Evolutionary conservation across 1,140 invertebrate genomes (phyloP).

Genomic region (Harpegnathos saltator): DNA sequence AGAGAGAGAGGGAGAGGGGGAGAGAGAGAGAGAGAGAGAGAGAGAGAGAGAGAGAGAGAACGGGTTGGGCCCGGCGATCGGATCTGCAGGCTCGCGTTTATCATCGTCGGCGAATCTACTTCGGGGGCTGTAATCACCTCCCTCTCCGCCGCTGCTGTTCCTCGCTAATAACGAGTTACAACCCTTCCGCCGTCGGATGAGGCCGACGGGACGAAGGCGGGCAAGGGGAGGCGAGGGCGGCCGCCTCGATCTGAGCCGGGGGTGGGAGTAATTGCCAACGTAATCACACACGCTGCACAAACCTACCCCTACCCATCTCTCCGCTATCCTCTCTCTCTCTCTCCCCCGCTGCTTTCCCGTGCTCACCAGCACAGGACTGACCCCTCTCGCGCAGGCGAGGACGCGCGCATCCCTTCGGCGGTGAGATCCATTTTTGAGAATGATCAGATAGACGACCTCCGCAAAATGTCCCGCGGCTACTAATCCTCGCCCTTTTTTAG

Average conservation of each 20-base stretch:
- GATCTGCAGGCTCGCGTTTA: slow-evolving; percentile 78
- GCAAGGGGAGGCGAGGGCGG: slow-evolving; percentile 45
- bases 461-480: slow-evolving; percentile 69
- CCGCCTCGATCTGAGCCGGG: slow-evolving; percentile 54
- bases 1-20: slow-evolving; percentile 33
- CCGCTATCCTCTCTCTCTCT: slow-evolving; percentile 23
- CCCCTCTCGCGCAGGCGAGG: slow-evolving; percentile 59
- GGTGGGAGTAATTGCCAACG: slow-evolving; percentile 84
- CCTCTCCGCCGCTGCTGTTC: slow-evolving; percentile 67
- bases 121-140: slow-evolving; percentile 81
- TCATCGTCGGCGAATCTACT: slow-evolving; percentile 81
- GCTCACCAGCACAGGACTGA: slow-evolving; percentile 52
- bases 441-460: slow-evolving; percentile 75
- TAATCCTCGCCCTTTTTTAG: slow-evolving; percentile 35
- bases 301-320: slow-evolving; percentile 66
- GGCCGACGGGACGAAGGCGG: slow-evolving; percentile 53
- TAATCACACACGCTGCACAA: slow-evolving; percentile 83
- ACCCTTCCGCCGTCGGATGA: slow-evolving; percentile 76
- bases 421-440: slow-evolving; percentile 74
- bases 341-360: slow-evolving; percentile 20
- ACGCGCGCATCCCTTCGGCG: slow-evolving; percentile 63
- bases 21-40: neutral
- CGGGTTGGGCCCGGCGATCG: slow-evolving; percentile 67
- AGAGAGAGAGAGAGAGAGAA: slow-evolving; percentile 42
- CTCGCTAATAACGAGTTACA: slow-evolving; percentile 84